Evolutionary conservation across 2,797 vertebrate genomes (phyloP).

Genomic region (Halcyon badia): DNA sequence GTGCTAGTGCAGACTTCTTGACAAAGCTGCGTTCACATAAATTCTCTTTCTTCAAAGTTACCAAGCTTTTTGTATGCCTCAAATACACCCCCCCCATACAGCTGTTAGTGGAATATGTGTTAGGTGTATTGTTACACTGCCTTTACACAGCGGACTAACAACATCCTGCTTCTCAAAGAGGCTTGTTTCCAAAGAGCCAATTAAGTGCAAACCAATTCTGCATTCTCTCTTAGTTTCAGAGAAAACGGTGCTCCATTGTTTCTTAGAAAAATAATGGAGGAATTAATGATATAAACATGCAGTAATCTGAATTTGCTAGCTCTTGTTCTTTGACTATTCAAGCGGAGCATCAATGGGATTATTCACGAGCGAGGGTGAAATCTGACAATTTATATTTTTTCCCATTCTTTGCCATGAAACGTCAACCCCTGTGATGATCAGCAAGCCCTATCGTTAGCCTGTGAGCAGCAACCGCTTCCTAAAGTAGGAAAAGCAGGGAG

Average conservation of each 20-base stretch:
- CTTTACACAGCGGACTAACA: conserved; percentile 1
- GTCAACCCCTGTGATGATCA: neutral
- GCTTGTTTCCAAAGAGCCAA: conserved; percentile 43
- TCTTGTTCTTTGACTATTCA: conserved; percentile 26
- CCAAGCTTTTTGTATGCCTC: neutral
- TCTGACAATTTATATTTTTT: neutral
- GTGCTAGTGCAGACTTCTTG: neutral
- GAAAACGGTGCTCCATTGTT: conserved; percentile 17
- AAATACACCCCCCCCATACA: neutral
- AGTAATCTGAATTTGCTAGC: conserved; percentile 35
- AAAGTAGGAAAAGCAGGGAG: neutral
- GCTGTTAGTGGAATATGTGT: neutral
- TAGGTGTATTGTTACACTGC: neutral
- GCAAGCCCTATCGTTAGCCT: neutral
- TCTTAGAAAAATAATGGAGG: conserved; percentile 31
- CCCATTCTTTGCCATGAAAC: neutral
- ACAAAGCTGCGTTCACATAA: neutral
- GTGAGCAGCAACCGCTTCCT: neutral
- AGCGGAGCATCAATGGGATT: conserved; percentile 27
- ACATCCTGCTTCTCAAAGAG: conserved; percentile 42
- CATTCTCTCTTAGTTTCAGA: conserved; percentile 36
- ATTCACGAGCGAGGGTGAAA: neutral
- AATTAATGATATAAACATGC: conserved; percentile 49
- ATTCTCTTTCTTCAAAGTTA: neutral
- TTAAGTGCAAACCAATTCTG: conserved; percentile 59